phyloP scores from a whole-genome alignment of 2,888 invertebrate species.

The Urechis unicinctus region DNA sequence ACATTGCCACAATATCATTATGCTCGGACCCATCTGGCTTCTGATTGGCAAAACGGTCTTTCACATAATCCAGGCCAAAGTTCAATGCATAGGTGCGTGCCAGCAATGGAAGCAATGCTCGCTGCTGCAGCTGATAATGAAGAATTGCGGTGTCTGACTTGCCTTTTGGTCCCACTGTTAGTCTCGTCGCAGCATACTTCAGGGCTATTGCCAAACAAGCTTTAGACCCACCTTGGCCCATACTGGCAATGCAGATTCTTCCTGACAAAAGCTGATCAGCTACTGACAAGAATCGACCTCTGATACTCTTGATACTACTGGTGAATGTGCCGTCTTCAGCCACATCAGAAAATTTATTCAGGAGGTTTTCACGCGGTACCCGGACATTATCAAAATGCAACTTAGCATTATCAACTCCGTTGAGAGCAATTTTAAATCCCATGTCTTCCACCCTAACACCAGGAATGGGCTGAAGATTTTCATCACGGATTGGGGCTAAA shows the following conservation, averaged over 20 bases:
- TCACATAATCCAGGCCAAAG: constrained; percentile 28
- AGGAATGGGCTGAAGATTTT: constrained; percentile 20
- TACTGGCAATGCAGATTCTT: constrained; percentile 27
- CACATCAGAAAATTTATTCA: constrained; percentile 25
- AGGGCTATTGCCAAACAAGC: constrained; percentile 23
- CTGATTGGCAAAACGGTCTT: constrained; percentile 21
- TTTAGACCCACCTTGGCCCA: constrained; percentile 19
- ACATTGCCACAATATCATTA: constrained; percentile 27
- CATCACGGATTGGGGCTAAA: constrained; percentile 26
- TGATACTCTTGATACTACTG: constrained; percentile 20
- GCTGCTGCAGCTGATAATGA: constrained; percentile 27
- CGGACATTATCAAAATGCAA: constrained; percentile 24
- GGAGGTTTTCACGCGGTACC: constrained; percentile 24
- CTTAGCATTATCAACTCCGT: constrained; percentile 32
- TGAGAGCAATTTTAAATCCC: constrained; percentile 29
- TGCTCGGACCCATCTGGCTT: constrained; percentile 23
- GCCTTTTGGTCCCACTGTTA: constrained; percentile 26
- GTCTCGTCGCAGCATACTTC: constrained; percentile 26
- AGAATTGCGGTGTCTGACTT: constrained; percentile 26
- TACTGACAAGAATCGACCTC: constrained; percentile 27
- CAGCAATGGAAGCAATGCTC: constrained; percentile 25
- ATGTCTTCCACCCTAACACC: constrained; percentile 27
- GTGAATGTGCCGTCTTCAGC: constrained; percentile 21
- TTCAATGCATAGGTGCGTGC: constrained; percentile 27
- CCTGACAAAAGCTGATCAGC: constrained; percentile 30